A percentile compares a stretch with the other conserved stretches of the same genome.
Conservation (phyloP, 1,140 invertebrate species). For the Batillaria attramentaria region DNA sequence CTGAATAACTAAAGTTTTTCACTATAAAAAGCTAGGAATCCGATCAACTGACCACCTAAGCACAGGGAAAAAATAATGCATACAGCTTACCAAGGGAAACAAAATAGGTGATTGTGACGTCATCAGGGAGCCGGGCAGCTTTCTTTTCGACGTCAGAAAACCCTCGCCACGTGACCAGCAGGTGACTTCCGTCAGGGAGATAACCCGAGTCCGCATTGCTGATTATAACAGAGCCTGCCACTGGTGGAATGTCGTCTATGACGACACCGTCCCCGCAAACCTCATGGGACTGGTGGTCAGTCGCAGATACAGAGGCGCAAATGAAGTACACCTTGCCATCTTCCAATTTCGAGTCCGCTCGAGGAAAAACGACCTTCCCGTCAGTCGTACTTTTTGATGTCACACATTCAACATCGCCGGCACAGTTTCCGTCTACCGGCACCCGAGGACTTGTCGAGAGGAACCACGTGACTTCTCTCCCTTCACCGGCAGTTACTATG, state of each 20-base stretch:
- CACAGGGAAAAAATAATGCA: not conserved
- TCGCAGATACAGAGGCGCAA: not conserved
- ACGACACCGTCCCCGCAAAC: slow-evolving; percentile 49
- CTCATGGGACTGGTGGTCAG: not conserved
- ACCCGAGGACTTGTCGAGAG: slow-evolving; percentile 27
- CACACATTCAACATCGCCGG: slow-evolving; percentile 1
- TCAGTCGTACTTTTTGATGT: not conserved
- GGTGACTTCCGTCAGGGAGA: slow-evolving; percentile 18
- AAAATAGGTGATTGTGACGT: slow-evolving; percentile 24
- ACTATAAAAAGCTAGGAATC: no score
- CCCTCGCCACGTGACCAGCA: slow-evolving; percentile 40
- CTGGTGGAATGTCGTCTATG: slow-evolving; percentile 43
- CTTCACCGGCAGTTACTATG: slow-evolving; percentile 8
- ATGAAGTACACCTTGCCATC: slow-evolving; percentile 10
- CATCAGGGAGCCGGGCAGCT: not conserved
- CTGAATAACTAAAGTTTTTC: no score
- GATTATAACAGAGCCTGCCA: slow-evolving; percentile 39
- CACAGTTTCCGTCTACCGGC: slow-evolving; percentile 1
- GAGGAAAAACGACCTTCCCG: not conserved
- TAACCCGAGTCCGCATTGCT: slow-evolving; percentile 34
- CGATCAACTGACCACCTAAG: not conserved
- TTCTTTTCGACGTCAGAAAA: slow-evolving; percentile 40
- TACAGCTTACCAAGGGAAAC: slow-evolving; percentile 1
- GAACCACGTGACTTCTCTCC: slow-evolving; percentile 36
- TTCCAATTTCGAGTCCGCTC: not conserved